Base-by-base conservation (phyloP, 2,797 vertebrate species). In the Sternotherus odoratus region DNA sequence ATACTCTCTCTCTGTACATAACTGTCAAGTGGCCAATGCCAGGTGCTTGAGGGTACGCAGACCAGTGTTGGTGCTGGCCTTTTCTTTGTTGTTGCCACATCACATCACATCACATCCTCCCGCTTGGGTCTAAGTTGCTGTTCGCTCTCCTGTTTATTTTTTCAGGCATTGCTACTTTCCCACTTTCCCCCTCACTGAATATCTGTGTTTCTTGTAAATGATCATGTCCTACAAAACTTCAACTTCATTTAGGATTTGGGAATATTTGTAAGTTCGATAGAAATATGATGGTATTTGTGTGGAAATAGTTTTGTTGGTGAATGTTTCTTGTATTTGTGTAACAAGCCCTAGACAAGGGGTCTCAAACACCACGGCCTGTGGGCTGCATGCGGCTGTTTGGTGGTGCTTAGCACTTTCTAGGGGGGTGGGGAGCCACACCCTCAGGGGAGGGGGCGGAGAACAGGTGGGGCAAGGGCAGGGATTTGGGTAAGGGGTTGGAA, bases 201-300 rank as follows among this genome's bases (percentile, higher is more conserved):
- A 54, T 36, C 50, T 43, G 69, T 46, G 39, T 74, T 74, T 86
- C 91, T 88, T 94, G 12, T 95, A 95, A 94, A 95, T 85, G 96
- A 75, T 86, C 72, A 39, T 91, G 95, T 93, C 90, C 93, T 91
- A 24, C 90, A 90, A 96, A 96, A 91, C 69, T 84, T 83, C 30
- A 79, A 46, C 95, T 91, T 89, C 74, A 0, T 95, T 69, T 74
- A 79, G 80, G 12, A 11, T 88, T 77, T 85, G 87, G 82, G 82
- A 89, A 93, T 96, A 93, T 95, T 96, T 96, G 93, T 97, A 97
- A 95, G 92, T 95, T 87, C 86, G 90, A 10, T 93, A 74, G 85
- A 92, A 95, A 94, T 8, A 2, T 87, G 82, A 94, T 0, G 16
- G 74, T 95, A 33, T 97, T 96, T 97, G 85, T 77, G 26, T 94